Conservation (phyloP, 1,140 invertebrate genomes). For the Zophobas atratus region DNA sequence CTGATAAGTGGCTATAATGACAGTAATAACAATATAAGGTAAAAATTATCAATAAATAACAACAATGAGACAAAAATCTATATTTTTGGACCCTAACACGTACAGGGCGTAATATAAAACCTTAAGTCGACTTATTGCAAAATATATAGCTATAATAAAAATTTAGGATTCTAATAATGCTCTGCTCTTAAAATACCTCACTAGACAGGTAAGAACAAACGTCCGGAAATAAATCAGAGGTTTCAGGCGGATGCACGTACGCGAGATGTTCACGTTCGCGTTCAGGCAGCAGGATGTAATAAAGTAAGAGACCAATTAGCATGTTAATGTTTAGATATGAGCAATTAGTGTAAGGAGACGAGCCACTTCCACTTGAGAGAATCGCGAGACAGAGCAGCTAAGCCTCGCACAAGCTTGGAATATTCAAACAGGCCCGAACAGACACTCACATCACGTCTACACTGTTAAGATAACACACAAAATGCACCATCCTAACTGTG, state of each 20-base stretch:
- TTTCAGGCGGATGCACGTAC: conserved; percentile 56
- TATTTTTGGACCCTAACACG: too few species aligned
- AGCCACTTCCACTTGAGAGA: conserved; percentile 51
- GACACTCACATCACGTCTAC: conserved; percentile 68
- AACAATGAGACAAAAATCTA: too few species aligned
- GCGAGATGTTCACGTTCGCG: conserved; percentile 54
- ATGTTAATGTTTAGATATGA: conserved; percentile 67
- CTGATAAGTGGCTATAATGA: too few species aligned
- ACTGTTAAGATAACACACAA: conserved; percentile 64
- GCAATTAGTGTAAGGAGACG: conserved; percentile 65
- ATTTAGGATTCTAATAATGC: too few species aligned
- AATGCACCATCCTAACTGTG: conserved; percentile 55
- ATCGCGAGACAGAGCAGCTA: conserved; percentile 58
- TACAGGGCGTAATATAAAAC: too few species aligned
- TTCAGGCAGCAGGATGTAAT: conserved; percentile 63
- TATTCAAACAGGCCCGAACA: conserved; percentile 69
- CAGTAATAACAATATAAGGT: too few species aligned
- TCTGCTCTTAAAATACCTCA: not conserved
- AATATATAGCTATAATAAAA: too few species aligned
- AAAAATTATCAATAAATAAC: too few species aligned
- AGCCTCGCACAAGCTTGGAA: conserved; percentile 68
- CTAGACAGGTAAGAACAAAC: conserved; percentile 17
- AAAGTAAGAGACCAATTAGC: conserved; percentile 65
- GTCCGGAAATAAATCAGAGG: conserved; percentile 22
- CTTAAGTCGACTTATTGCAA: too few species aligned